Percentiles rank a stretch among this genome's conserved stretches.
phyloP scores from a whole-genome alignment of 1,140 invertebrate genomes.

The Chrysoperla carnea region DNA sequence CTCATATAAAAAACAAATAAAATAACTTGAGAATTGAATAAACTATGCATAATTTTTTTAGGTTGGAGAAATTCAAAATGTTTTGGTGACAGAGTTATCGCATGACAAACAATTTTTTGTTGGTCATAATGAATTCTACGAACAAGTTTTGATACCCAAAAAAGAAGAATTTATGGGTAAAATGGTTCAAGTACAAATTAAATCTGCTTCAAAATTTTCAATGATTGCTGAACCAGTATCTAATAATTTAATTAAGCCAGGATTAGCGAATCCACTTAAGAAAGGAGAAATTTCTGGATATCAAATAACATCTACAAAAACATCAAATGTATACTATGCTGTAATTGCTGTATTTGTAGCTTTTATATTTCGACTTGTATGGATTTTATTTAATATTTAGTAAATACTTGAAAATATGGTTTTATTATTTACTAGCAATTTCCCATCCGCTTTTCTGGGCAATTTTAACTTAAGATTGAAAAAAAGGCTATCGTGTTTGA shows the following conservation, averaged over 20 bases:
- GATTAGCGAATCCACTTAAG: constrained; percentile 26
- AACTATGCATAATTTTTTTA: too few species aligned
- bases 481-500: too few species aligned
- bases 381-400: constrained; percentile 7
- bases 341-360: constrained; percentile 8
- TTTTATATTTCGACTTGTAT: constrained; percentile 10
- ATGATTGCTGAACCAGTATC: constrained; percentile 58
- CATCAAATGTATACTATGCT: constrained; percentile 5
- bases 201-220: constrained; percentile 64
- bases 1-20: too few species aligned
- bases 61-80: constrained; percentile 55
- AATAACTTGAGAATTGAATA: too few species aligned
- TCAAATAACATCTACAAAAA: constrained; percentile 1
- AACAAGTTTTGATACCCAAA: constrained; percentile 80
- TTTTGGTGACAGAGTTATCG: constrained; percentile 85
- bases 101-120: constrained; percentile 84
- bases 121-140: constrained; percentile 90
- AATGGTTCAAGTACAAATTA: constrained; percentile 61
- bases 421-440: too few species aligned
- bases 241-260: constrained; percentile 25
- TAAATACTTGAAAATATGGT: background rate
- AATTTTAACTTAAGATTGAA: too few species aligned
- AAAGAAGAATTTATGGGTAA: constrained; percentile 63
- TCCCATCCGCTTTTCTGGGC: too few species aligned
- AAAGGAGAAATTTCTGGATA: constrained; percentile 31